These are phyloP conservation scores for Alces alces DNA, from an alignment of 2,113 vertebrate species.

Conservation along the genomic window DNA sequence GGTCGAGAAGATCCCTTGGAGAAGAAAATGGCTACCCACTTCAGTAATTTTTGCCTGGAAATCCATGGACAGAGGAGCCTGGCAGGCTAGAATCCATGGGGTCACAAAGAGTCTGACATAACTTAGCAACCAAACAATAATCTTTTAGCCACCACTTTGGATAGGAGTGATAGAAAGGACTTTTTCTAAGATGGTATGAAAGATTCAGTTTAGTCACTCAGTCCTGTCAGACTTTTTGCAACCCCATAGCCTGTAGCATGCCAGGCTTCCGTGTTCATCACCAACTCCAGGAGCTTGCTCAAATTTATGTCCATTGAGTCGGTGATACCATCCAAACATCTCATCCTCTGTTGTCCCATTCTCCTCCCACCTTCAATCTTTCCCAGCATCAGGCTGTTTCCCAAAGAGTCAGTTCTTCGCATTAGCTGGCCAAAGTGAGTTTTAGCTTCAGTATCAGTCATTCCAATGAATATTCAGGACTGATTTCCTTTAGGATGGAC, in stretches of 20 bases:
- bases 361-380: not conserved
- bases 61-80: not conserved
- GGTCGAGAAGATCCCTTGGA: not conserved
- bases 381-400: not conserved
- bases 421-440: not conserved
- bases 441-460: not conserved
- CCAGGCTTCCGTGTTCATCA: not conserved
- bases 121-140: not conserved
- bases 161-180: not conserved
- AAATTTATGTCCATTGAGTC: not conserved
- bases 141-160: not conserved
- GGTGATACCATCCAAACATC: not conserved
- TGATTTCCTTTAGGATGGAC: not conserved
- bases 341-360: not conserved
- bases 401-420: not conserved
- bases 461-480: not conserved
- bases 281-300: not conserved
- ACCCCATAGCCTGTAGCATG: not conserved
- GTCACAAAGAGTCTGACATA: not conserved
- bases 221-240: not conserved
- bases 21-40: not conserved
- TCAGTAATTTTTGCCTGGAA: not conserved
- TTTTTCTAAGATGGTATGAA: not conserved
- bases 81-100: not conserved
- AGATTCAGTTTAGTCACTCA: not conserved